Evolutionary conservation across 2,797 vertebrate genomes (phyloP).

Genomic region (Saguinus oedipus): DNA sequence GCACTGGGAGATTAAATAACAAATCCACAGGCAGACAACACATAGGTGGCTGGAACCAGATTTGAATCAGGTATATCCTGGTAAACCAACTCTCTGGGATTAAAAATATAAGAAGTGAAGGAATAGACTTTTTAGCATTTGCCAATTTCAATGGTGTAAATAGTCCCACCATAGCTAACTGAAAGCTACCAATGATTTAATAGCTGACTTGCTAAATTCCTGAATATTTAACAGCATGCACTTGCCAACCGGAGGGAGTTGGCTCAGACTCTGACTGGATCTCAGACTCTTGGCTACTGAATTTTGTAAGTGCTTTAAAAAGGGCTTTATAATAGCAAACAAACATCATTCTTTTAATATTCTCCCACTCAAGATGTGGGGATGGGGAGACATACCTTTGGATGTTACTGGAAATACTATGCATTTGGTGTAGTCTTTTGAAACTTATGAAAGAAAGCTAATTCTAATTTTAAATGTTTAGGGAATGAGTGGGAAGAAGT

Average conservation of each 20-base stretch:
- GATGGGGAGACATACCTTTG: background rate
- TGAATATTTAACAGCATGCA: background rate
- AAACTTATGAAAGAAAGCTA: background rate
- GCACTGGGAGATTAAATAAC: too few relatives aligned
- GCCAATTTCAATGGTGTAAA: background rate
- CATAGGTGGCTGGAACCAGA: accelerated
- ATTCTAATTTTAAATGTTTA: background rate
- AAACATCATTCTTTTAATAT: background rate
- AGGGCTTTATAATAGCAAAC: background rate
- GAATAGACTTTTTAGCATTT: background rate
- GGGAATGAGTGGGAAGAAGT: background rate
- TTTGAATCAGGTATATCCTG: background rate
- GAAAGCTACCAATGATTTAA: background rate
- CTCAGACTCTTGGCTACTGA: background rate
- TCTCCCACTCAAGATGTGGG: too few relatives aligned
- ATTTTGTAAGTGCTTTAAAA: background rate
- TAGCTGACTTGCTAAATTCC: background rate
- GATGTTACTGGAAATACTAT: background rate
- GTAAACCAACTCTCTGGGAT: background rate
- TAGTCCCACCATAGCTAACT: background rate
- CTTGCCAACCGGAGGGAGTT: background rate
- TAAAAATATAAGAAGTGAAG: background rate
- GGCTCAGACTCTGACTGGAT: background rate
- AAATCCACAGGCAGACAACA: too few relatives aligned
- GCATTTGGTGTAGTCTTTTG: background rate